These are phyloP conservation scores for Caranx ignobilis DNA, from an alignment of 2,113 vertebrate species.

Conservation along the genomic window DNA sequence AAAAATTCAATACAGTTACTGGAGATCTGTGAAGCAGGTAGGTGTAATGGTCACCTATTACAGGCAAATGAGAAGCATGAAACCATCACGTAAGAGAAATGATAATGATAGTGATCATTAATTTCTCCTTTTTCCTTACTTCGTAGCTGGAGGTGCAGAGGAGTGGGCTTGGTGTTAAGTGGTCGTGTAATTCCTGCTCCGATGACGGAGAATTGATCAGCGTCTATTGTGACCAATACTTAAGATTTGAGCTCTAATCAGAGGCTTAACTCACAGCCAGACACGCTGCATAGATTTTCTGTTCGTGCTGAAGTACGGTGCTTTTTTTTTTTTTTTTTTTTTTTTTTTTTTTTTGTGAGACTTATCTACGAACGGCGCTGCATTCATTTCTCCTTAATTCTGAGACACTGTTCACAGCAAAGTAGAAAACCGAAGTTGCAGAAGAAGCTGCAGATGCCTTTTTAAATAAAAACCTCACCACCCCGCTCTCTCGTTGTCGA, in stretches of 20 bases:
- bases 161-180: not conserved
- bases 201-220: not conserved
- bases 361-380: not conserved
- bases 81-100: not conserved
- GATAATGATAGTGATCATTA: not conserved
- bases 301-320: not conserved
- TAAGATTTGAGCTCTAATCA: slow-evolving; percentile 9
- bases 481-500: not conserved
- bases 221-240: slow-evolving; percentile 1
- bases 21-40: too few species aligned
- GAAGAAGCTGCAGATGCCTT: not conserved
- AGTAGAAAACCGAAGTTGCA: not conserved
- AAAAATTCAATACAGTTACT: too few species aligned
- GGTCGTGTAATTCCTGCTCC: not conserved
- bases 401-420: not conserved
- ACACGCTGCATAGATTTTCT: slow-evolving; percentile 1
- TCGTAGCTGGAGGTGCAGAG: not conserved
- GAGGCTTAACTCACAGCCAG: not conserved
- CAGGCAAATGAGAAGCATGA: not conserved
- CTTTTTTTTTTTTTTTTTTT: not conserved
- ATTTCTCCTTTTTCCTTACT: too few species aligned
- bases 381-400: not conserved
- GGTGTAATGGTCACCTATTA: not conserved
- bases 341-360: not conserved
- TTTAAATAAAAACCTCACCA: not conserved